Evolutionary conservation across 2,797 vertebrate genomes (phyloP), one percentile per base, ranked within the genome.

Genomic region (Mallotus villosus): DNA sequence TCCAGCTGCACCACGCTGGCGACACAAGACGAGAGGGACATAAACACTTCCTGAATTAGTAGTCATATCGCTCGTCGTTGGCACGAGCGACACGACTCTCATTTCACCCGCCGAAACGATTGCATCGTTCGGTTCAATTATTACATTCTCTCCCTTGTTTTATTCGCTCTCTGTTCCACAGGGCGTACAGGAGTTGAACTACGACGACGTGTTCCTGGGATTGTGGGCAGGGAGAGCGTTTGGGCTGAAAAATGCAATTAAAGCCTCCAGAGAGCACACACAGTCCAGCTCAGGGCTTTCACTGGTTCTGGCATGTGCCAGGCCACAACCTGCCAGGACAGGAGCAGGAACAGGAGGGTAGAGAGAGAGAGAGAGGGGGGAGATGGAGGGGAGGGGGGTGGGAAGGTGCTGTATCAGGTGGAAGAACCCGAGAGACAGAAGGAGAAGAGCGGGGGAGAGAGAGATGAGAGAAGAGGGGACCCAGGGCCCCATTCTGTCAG

Each of bases 1-100:
- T 97, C 96, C 62, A 92, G 83, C 91, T 98, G 96, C 71, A 98
- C 84, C 51, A 97, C 94, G 1, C 97, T 98, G 90, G 3, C 55
- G 21, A 46, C 41, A 46, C 41, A 46, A 46, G 1, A 46, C 8
- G 1, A 46, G 8, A 46, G 8, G 9, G n/a, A n/a, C n/a, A n/a
- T n/a, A n/a, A n/a, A n/a, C n/a, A 46, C 41, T 46, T 3, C 0
- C 2, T 46, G 2, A 46, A 8, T 8, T 46, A 8, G 9, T 1
- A 0, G 2, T 14, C 9, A 12, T 14, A 46, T 11, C 2, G 41
- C 41, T 46, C 3, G 41, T 46, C 41, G 14, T 8, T 3, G 14
- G 41, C 9, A n/a, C n/a, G n/a, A n/a, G n/a, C n/a, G n/a, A n/a
- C n/a, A n/a, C n/a, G n/a, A n/a, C n/a, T n/a, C n/a, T n/a, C n/a